Evolutionary conservation across 1,140 invertebrate genomes (phyloP), one percentile per base, ranked within the genome.

Genomic region (Drosophila ogumai): DNA sequence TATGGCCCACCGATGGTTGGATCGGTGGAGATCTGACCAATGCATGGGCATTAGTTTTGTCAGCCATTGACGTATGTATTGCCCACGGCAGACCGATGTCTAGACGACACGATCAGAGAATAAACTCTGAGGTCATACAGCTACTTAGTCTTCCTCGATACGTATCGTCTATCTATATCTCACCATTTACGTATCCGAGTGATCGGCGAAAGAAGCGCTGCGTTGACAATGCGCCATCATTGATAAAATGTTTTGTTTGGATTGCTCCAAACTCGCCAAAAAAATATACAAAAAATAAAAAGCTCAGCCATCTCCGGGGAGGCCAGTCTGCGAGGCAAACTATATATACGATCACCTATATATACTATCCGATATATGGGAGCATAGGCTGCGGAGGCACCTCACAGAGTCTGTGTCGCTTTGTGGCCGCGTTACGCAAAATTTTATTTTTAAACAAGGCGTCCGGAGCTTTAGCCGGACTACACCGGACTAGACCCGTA

Each of bases 401-500:
- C 54, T 57, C 40, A 36, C 64, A 72, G 65, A 66, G 71, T 55
- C 59, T 52, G 41, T 76, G 47, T 86, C 77, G 73, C 75, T 72
- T 71, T 74, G 67, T 54, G 68, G 60, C 49, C 57, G 72, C 68
- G 81, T 91, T 91, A 90, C 90, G 90, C 90, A 91, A 91, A 91
- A 80, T 90, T 60, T 84, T 91, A 91, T 91, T 91, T 91, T 72
- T 91, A 91, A 91, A 79, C 73, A 73, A 75, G 41, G 59, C 64
- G 80, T 77, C 80, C 84, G 84, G 81, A 78, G 80, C 80, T 49
- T 56, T 73, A 69, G 59, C 84, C 71, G 57, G 75, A 76, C 79
- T 75, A 71, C 22, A 71, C 74, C 58, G 80, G 72, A 78, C 84
- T 59, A 58, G 67, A 71, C 74, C 75, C 74, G 80, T 56, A 79